A percentile compares a stretch with the other conserved stretches of the same genome.
phyloP scores from a whole-genome alignment of 1,140 invertebrate species.

The Drosophila sproati region DNA sequence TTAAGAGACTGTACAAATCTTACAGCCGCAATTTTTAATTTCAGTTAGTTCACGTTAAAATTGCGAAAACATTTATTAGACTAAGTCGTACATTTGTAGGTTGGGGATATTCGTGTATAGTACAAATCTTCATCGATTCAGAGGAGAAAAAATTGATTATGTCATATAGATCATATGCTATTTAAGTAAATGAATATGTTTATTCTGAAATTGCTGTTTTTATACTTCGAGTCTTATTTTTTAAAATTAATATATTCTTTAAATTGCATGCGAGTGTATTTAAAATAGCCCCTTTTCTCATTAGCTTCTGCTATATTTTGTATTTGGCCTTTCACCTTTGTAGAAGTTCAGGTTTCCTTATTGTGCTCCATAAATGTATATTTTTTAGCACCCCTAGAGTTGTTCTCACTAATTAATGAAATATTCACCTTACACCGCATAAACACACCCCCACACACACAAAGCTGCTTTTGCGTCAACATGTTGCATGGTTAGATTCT shows the following conservation, averaged over 20 bases:
- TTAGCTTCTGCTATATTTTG: neutral
- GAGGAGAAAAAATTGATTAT: no score
- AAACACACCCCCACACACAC: neutral
- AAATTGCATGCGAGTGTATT: no score
- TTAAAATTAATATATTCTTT: no score
- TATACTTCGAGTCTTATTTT: no score
- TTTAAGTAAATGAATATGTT: no score
- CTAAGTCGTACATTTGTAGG: neutral
- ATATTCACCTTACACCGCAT: slow-evolving; percentile 18
- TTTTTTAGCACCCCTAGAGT: slow-evolving; percentile 19
- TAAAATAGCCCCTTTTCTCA: no score
- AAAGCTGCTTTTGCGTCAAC: neutral
- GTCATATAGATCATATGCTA: no score
- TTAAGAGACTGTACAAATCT: neutral
- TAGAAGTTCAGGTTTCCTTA: neutral
- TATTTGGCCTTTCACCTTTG: neutral
- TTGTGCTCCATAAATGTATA: neutral
- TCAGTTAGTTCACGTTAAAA: neutral
- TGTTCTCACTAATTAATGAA: slow-evolving; percentile 41
- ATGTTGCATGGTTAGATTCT: slow-evolving; percentile 33
- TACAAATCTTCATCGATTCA: no score
- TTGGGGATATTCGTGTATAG: neutral
- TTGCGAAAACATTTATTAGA: neutral
- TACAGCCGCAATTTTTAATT: neutral
- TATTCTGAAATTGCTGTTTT: no score